These are phyloP conservation scores for Pseudeuparius sepicola DNA, from an alignment of 2,888 invertebrate genomes.

Conservation along the genomic window DNA sequence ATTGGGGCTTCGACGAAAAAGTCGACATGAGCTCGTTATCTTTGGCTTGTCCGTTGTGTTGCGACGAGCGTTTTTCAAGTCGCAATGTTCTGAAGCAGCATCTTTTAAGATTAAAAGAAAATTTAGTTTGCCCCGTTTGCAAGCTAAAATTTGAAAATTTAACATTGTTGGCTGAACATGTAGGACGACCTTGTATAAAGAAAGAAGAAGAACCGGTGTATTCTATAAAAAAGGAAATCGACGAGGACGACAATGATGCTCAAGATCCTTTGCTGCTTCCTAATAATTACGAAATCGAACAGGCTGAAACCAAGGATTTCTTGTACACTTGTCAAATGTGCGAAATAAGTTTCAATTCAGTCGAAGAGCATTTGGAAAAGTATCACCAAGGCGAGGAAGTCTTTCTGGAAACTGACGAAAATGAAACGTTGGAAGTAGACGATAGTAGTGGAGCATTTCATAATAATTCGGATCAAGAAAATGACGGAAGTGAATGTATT, in stretches of 20 bases:
- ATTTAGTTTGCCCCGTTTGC: slow-evolving; percentile 52
- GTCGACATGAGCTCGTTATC: slow-evolving; percentile 45
- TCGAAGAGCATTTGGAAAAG: slow-evolving; percentile 54
- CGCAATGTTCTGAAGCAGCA: slow-evolving; percentile 44
- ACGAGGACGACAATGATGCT: slow-evolving; percentile 24
- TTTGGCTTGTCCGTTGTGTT: slow-evolving; percentile 54
- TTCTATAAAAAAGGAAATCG: slow-evolving; percentile 14
- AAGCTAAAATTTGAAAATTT: slow-evolving; percentile 45
- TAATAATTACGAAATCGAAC: too few species aligned
- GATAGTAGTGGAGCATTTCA: slow-evolving; percentile 7
- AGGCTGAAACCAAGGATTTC: slow-evolving; percentile 32
- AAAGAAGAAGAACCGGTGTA: slow-evolving; percentile 1
- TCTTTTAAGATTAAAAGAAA: slow-evolving; percentile 46
- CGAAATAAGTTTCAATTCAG: slow-evolving; percentile 51
- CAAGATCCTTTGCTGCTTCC: slow-evolving; percentile 12
- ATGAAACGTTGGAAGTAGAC: slow-evolving; percentile 17
- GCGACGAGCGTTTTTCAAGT: slow-evolving; percentile 50
- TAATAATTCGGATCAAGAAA: slow-evolving; percentile 8
- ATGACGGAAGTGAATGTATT: slow-evolving; percentile 23
- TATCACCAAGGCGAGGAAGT: slow-evolving; percentile 60
- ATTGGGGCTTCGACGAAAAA: too few species aligned
- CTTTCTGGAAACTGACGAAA: slow-evolving; percentile 40
- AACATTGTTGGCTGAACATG: slow-evolving; percentile 47
- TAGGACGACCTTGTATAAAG: slow-evolving; percentile 33
- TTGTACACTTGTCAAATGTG: slow-evolving; percentile 57